These are phyloP conservation scores for Poecilia wingei DNA, from an alignment of 2,797 vertebrate species.

Conservation along the genomic window DNA sequence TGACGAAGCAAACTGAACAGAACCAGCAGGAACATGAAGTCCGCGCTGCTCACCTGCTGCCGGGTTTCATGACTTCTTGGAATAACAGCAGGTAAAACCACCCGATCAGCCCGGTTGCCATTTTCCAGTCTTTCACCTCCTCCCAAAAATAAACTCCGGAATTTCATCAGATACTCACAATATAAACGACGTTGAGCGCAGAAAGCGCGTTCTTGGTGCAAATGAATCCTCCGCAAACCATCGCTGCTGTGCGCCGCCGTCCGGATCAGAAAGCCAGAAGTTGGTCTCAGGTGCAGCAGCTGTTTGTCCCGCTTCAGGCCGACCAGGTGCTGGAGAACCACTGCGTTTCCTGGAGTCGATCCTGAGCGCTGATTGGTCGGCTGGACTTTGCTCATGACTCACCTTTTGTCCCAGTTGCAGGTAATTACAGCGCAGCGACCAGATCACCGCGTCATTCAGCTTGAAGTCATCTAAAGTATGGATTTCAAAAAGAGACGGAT, in stretches of 20 bases:
- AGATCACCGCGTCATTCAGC: background rate
- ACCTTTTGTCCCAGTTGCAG: background rate
- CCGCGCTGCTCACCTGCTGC: background rate
- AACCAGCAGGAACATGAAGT: background rate
- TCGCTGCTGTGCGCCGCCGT: constrained; percentile 10
- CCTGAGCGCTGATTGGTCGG: constrained; percentile 54
- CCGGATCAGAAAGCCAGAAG: background rate
- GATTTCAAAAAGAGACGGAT: background rate
- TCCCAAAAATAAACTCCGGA: background rate
- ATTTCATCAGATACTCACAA: constrained; percentile 11
- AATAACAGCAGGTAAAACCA: background rate
- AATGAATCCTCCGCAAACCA: constrained; percentile 65
- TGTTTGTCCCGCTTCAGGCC: background rate
- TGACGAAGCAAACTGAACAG: background rate
- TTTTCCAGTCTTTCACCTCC: background rate
- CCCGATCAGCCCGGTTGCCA: background rate
- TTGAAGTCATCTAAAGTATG: background rate
- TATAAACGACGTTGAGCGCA: constrained; percentile 70
- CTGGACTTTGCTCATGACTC: background rate
- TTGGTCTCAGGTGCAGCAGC: background rate
- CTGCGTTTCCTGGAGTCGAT: constrained; percentile 24
- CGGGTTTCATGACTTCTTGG: background rate
- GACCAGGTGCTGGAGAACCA: background rate
- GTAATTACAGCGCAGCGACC: background rate
- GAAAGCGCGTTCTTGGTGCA: constrained; percentile 66